Base-by-base conservation (phyloP, 2,113 vertebrate genomes). In the Baryphthengus martii region DNA sequence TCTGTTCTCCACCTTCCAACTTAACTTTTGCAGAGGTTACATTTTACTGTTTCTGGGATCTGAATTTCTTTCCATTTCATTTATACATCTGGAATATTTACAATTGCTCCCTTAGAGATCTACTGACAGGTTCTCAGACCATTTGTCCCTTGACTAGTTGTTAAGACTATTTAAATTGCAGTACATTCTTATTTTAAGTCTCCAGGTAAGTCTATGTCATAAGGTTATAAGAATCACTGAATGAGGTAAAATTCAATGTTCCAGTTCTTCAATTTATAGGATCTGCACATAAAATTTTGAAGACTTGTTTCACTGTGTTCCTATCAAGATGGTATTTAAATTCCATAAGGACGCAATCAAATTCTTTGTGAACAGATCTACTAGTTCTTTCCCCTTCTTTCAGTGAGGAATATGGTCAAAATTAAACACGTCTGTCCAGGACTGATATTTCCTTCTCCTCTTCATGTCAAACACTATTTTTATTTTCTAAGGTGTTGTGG, bases 161-260 rank as follows among this genome's bases (percentile, higher is more conserved):
- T 93, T 97, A 97, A 85, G 65, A 58, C 73, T 68, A 84, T 56
- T 44, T 87, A 84, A 94, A 77, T 59, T 76, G 21, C 67, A 74
- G 33, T 40, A 79, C 31, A 37, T 85, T 95, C 52, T 89, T 95
- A 94, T 96, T 96, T 96, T 72, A 96, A 58, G 17, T 83, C 77
- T 86, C 73, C 31, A 49, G 40, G 12, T 93, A 89, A 76, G 55
- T 55, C 58, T 78, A 14, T 66, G 50, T 63, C 49, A 55, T n/a
- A 88, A 96, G 49, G 61, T 95, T 85, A 87, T 47, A 37, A 96
- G 10, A 86, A 90, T 44, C 84, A 88, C 25, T 58, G 50, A 93
- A 71, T 74, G 68, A 93, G 76, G 21, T 82, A 72, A 94, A 95
- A 96, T 94, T 68, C 93, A 44, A n/a, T 77, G 33, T 83, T 49